A percentile compares a stretch with the other conserved stretches of the same genome.
Conservation (phyloP, 2,888 invertebrate species). For the Hedya salicella region DNA sequence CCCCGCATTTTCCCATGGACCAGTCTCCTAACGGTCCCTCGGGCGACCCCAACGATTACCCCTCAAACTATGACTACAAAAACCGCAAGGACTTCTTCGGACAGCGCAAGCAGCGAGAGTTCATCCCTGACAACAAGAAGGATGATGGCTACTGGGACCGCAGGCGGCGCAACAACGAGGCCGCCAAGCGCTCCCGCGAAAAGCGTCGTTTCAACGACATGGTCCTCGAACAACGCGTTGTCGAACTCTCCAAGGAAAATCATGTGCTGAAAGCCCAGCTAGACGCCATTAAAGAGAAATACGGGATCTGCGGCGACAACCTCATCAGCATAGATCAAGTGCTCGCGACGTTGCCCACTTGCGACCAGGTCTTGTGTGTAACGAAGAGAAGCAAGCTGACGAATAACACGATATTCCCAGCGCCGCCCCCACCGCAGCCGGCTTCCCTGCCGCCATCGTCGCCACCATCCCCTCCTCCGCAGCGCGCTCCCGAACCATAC, state of each 20-base stretch:
- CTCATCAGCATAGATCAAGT: slow-evolving; percentile 96
- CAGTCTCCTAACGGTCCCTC: slow-evolving; percentile 62
- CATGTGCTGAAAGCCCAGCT: slow-evolving; percentile 96
- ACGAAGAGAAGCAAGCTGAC: slow-evolving; percentile 88
- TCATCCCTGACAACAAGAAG: slow-evolving; percentile 98
- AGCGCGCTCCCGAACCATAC: slow-evolving; percentile 82
- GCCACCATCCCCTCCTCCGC: slow-evolving; percentile 82
- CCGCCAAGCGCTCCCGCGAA: slow-evolving; percentile 98
- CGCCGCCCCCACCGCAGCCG: slow-evolving; percentile 82
- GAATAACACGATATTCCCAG: slow-evolving; percentile 82
- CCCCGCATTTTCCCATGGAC: slow-evolving; percentile 82
- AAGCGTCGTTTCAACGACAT: slow-evolving; percentile 98
- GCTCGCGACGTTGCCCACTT: slow-evolving; percentile 92
- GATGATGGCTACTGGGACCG: slow-evolving; percentile 99
- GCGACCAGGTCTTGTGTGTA: slow-evolving; percentile 93
- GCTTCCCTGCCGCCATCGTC: slow-evolving; percentile 76
- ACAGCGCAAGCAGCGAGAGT: slow-evolving; percentile 97
- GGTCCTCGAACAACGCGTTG: slow-evolving; percentile 97
- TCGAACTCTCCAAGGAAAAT: slow-evolving; percentile 97
- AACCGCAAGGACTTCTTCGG: slow-evolving; percentile 94
- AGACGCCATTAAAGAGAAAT: slow-evolving; percentile 96
- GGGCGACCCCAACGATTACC: slow-evolving; percentile 68
- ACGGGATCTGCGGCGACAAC: slow-evolving; percentile 94
- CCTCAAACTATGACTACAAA: slow-evolving; percentile 85
- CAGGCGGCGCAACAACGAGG: slow-evolving; percentile 97